Evolutionary conservation across 2,113 vertebrate genomes (phyloP).

Genomic region (Anthoscopus minutus): DNA sequence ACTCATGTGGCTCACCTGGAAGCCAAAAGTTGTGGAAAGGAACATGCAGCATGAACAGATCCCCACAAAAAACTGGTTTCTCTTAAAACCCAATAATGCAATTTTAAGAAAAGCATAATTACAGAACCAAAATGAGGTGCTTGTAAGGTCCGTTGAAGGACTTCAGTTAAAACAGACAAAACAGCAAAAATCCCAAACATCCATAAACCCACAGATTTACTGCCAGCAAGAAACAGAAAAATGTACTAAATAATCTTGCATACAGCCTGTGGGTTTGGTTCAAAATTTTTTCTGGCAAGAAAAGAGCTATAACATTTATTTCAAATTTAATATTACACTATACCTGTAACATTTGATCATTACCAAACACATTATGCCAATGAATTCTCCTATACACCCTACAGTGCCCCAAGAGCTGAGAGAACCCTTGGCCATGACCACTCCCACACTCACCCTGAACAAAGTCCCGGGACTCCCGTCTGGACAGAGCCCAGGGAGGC

Average conservation of each 20-base stretch:
- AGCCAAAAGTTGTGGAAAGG: background rate
- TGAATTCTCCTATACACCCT: background rate
- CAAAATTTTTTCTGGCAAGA: background rate
- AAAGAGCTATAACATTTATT: background rate
- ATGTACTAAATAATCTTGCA: background rate
- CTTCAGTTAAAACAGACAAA: background rate
- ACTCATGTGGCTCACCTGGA: background rate
- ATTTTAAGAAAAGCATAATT: background rate
- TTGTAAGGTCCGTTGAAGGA: background rate
- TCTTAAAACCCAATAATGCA: background rate
- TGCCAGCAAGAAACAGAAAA: background rate
- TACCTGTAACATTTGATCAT: background rate
- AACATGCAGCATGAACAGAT: background rate
- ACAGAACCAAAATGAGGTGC: background rate
- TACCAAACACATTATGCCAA: background rate
- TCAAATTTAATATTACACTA: background rate
- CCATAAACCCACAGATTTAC: background rate
- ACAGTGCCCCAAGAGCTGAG: fast-evolving
- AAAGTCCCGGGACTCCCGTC: fast-evolving
- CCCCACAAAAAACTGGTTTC: background rate
- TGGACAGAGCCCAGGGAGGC: fast-evolving
- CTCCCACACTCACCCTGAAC: too few species aligned
- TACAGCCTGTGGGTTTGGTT: background rate
- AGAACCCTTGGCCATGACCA: background rate
- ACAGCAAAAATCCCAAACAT: background rate